Evolutionary conservation across 2,888 invertebrate species (phyloP), one percentile per base, ranked within the genome.

Genomic region (Lottia scabra): DNA sequence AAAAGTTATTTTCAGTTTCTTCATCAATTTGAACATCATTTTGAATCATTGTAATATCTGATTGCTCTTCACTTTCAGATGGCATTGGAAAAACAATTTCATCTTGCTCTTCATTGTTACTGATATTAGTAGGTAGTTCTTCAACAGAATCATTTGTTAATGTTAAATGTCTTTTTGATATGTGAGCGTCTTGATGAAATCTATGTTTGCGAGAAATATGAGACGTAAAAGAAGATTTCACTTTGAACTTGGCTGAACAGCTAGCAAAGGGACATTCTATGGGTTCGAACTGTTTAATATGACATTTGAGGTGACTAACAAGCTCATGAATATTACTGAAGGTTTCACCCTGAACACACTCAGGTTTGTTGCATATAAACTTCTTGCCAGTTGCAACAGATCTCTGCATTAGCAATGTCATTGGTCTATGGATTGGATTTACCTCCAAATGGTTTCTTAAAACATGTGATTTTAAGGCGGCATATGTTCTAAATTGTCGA

Each of bases 381-480:
- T n/a, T 46, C 1, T 1, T 16, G 13, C 16, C 13, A 15, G 19
- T 6, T 13, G 6, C 48, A n/a, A n/a, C n/a, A n/a, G n/a, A n/a
- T 6, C 0, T 1, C 19, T 16, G 0, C 6, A 5, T 1, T 13
- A 48, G 13, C 16, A n/a, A 6, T 13, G 16, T 48, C 8, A 8
- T 1, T 16, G 6, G 8, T 6, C 6, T 6, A 3, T 3, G 3
- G 2, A 5, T 27, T 3, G 2, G 30, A 6, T 8, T 6, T n/a
- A 8, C 15, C 8, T 12, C 8, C 8, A 15, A 16, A 16, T 65
- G 66, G 44, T 65, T 19, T 13, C 66, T 8, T 1, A 43, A 13
- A 43, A 65, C 16, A 65, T 65, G 66, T 16, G 66, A 27, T 19
- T 65, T 65, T 2, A 65, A 65, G n/a, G n/a, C n/a, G n/a, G n/a